Conservation (phyloP, 2,888 invertebrate genomes). For the Lymantria monacha region DNA sequence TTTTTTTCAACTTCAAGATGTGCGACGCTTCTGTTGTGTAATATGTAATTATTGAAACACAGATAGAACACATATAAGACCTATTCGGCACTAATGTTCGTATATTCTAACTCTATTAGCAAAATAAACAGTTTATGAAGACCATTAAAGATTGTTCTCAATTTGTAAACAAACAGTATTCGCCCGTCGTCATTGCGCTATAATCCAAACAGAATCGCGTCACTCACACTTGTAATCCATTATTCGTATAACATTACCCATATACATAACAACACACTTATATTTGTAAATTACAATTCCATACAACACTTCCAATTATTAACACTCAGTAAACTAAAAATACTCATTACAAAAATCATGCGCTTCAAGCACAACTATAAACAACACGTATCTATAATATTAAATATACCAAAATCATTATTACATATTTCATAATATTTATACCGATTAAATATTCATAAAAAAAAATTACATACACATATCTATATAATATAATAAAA, state of each 20-base stretch:
- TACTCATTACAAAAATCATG: slow-evolving; percentile 69
- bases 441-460: slow-evolving; percentile 28
- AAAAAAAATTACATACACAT: slow-evolving; percentile 46
- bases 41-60: neutral
- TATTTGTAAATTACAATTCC: slow-evolving; percentile 58
- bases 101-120: slow-evolving; percentile 19
- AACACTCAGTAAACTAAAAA: slow-evolving; percentile 62
- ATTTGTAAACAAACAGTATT: no score
- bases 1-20: slow-evolving; percentile 9
- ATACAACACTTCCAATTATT: slow-evolving; percentile 62
- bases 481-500: slow-evolving; percentile 41
- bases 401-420: slow-evolving; percentile 38
- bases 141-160: neutral
- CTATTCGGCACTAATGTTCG: slow-evolving; percentile 16
- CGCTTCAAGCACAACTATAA: slow-evolving; percentile 74
- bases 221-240: slow-evolving; percentile 27
- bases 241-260: slow-evolving; percentile 36
- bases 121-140: slow-evolving; percentile 15
- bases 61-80: slow-evolving; percentile 7
- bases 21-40: neutral
- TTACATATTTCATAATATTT: slow-evolving; percentile 32
- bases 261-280: slow-evolving; percentile 40
- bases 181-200: neutral
- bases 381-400: slow-evolving; percentile 51
- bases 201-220: slow-evolving; percentile 18